Evolutionary conservation across 1,140 invertebrate species (phyloP).

Genomic region (Ridgeia piscesae): DNA sequence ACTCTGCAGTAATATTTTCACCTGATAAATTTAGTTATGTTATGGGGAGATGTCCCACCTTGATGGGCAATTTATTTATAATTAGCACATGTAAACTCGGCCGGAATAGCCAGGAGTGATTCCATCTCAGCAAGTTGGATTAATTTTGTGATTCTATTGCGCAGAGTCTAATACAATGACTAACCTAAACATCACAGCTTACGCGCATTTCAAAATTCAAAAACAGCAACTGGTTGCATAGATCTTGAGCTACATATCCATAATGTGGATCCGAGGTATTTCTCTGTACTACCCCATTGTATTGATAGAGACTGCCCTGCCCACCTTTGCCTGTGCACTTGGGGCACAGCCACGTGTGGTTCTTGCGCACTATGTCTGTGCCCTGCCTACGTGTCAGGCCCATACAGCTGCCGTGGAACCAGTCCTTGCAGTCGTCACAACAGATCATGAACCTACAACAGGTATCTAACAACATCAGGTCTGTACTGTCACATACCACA

Average conservation of each 20-base stretch:
- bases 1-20: background rate
- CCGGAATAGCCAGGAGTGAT: background rate
- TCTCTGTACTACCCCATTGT: background rate
- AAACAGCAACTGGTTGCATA: background rate
- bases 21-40: background rate
- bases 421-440: slow-evolving; percentile 93
- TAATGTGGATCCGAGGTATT: background rate
- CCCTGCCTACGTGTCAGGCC: slow-evolving; percentile 83
- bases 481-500: no score
- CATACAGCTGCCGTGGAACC: slow-evolving; percentile 96
- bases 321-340: slow-evolving; percentile 64
- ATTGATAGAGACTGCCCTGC: slow-evolving; percentile 7
- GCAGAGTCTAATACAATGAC: background rate
- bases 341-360: slow-evolving; percentile 88
- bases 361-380: slow-evolving; percentile 84
- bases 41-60: no score
- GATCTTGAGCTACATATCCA: background rate
- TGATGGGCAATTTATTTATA: no score
- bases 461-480: no score
- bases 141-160: background rate
- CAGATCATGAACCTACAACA: slow-evolving; percentile 85
- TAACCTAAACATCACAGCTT: background rate
- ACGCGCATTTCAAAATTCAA: background rate
- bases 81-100: no score
- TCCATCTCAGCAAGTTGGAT: background rate